Conservation (phyloP, 2,888 invertebrate species). For the Junonia oenone region DNA sequence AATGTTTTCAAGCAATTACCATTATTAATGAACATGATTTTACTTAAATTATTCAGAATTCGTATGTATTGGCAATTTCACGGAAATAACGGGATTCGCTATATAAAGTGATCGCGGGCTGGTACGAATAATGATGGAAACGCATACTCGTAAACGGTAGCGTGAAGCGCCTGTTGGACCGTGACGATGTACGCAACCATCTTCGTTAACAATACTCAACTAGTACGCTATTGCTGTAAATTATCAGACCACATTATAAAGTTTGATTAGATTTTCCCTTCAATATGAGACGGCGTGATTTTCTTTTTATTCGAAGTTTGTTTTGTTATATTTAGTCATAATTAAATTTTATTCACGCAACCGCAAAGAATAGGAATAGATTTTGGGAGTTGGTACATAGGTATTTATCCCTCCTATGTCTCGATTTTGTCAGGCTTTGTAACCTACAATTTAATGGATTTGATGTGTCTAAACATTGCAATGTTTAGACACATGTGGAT, state of each 20-base stretch:
- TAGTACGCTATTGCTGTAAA: conserved; percentile 43
- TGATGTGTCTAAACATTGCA: no score
- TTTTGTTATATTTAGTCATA: not conserved
- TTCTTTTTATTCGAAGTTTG: not conserved
- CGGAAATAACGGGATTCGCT: conserved; percentile 3
- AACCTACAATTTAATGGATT: no score
- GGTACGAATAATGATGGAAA: conserved; percentile 1
- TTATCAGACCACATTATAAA: conserved; percentile 27
- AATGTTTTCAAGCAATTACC: not conserved
- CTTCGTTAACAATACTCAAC: conserved; percentile 50
- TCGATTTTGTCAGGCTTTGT: no score
- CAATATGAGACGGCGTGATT: not conserved
- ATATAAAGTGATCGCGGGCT: conserved; percentile 14
- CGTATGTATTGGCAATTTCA: conserved; percentile 5
- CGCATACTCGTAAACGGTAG: conserved; percentile 36
- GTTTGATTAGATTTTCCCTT: conserved; percentile 19
- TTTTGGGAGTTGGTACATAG: no score
- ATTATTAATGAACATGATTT: not conserved
- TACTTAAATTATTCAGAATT: not conserved
- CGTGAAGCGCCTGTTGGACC: conserved; percentile 54
- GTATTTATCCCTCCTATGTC: no score
- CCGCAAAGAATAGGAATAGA: no score
- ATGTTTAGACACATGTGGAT: no score
- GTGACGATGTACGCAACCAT: conserved; percentile 60
- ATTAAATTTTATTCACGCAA: no score